Base-by-base conservation (phyloP, 2,888 invertebrate genomes). In the Melieria picta region DNA sequence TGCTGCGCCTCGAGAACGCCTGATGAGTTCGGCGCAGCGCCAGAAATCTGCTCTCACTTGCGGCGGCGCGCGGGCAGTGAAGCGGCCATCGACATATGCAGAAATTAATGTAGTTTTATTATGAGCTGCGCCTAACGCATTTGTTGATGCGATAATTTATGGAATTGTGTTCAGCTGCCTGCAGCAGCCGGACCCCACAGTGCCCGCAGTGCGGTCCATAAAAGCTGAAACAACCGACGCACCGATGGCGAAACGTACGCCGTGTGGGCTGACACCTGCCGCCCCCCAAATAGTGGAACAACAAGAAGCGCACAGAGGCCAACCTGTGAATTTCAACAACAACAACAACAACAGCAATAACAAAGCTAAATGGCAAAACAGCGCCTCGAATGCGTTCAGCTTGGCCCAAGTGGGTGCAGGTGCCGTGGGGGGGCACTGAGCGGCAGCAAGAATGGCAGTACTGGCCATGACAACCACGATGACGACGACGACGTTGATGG, bases 51-150 rank as follows among this genome's bases (percentile, higher is more conserved):
- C 13, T 42, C 55, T 30, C 46, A 7, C 11, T 43, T 45, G 9
- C 57, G 46, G 30, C 13, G 50, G 46, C 52, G n/a, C n/a, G n/a
- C n/a, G n/a, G 52, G 43, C 6, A 10, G 5, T 5, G 9, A 16
- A 30, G 42, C 65, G 65, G 70, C 73, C 73, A 71, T 72, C 45
- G 11, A 45, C 42, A 50, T 68, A 13, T 48, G 75, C 75, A 63
- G 75, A 77, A 80, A 82, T 82, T 82, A 80, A 82, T 82, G 83
- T 79, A 78, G 77, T 61, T 65, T 66, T 71, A 63, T 66, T 52
- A 69, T 64, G 56, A 60, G 56, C 55, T 58, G 7, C 60, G 57
- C 46, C 69, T 63, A 60, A 72, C 58, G 46, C 65, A 60, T 64
- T 67, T 48, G 61, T 65, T 65, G 72, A 74, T 74, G 74, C 64